These are phyloP conservation scores for Calephelis perditalis DNA, from an alignment of 2,888 invertebrate species.

Conservation along the genomic window DNA sequence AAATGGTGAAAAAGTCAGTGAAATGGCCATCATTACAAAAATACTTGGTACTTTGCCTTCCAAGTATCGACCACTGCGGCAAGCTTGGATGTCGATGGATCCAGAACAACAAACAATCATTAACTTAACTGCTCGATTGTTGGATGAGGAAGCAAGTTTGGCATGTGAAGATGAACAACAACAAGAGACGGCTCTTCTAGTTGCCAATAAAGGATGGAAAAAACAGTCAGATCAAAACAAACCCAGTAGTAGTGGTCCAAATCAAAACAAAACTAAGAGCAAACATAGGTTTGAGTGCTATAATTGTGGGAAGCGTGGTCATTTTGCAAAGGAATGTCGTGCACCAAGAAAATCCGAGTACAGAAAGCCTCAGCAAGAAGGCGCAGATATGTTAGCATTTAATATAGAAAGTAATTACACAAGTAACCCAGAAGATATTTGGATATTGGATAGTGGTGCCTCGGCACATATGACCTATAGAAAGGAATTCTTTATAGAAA, in stretches of 20 bases:
- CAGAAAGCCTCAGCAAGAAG: conserved; percentile 13
- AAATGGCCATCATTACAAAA: conserved; percentile 35
- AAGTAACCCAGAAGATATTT: conserved; percentile 15
- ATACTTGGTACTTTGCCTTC: conserved; percentile 33
- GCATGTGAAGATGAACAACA: conserved; percentile 25
- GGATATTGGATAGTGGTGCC: conserved; percentile 33
- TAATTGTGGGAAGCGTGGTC: conserved; percentile 32
- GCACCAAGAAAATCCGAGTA: conserved; percentile 23
- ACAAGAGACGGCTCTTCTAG: conserved; percentile 28
- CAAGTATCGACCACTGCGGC: conserved; percentile 31
- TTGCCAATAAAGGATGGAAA: conserved; percentile 18
- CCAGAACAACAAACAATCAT: neutral
- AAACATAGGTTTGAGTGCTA: conserved; percentile 34
- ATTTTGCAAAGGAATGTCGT: conserved; percentile 34
- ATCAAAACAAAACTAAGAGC: neutral
- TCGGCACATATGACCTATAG: conserved; percentile 32
- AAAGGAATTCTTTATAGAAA: conserved; percentile 28
- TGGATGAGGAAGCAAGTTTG: conserved; percentile 30
- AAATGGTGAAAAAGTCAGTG: conserved; percentile 34
- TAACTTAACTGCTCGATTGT: conserved; percentile 29
- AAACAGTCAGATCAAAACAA: conserved; percentile 9
- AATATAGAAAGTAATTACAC: conserved; percentile 16
- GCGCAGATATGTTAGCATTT: conserved; percentile 31
- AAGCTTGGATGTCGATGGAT: conserved; percentile 33
- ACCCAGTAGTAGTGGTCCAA: conserved; percentile 10